Evolutionary conservation across 1,140 invertebrate species (phyloP), one percentile per base, ranked within the genome.

Genomic region (Arion vulgaris): DNA sequence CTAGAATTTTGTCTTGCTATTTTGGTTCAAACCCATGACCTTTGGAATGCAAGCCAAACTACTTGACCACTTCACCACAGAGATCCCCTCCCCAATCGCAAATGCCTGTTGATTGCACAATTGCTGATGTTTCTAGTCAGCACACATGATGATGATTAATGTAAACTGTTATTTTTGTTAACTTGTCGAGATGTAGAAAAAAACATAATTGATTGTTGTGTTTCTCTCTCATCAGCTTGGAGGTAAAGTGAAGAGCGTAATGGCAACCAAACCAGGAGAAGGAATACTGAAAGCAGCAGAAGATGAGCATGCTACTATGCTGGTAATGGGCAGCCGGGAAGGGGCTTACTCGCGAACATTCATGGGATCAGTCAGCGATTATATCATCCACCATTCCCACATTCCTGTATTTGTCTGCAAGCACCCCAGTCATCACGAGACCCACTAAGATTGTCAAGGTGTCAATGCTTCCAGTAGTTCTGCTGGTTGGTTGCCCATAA

Each of bases 341-440:
- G 17, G 85, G 72, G 87, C 88, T 2, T 83, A 69, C 5, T 45
- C 89, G 4, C 80, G 86, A 28, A 87, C 89, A 5, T 85, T 90
- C 69, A 66, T 89, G 34, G 89, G 89, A 38, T 88, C 87, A 28
- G 86, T 89, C 68, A 88, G 89, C 36, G 89, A 90, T 41, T 90
- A 88, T 77, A 53, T 88, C 17, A 73, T 89, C 23, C 89, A 90
- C 77, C 88, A 90, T 79, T 84, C 85, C 66, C 77, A 83, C 49
- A 79, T 87, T 1, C 88, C 88, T 13, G 87, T 89, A n/a, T 53
- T 88, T 28, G 84, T 89, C 0, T 82, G 78, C 76, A 85, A 85
- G 41, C 84, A 85, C 34, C 80, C 80, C 45, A 41, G 72, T 66
- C n/a, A n/a, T 17, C 62, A 66, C 32, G 62, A 66, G 51, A 26